Evolutionary conservation across 1,140 invertebrate genomes (phyloP), one percentile per base, ranked within the genome.

Genomic region (Sitophilus oryzae): DNA sequence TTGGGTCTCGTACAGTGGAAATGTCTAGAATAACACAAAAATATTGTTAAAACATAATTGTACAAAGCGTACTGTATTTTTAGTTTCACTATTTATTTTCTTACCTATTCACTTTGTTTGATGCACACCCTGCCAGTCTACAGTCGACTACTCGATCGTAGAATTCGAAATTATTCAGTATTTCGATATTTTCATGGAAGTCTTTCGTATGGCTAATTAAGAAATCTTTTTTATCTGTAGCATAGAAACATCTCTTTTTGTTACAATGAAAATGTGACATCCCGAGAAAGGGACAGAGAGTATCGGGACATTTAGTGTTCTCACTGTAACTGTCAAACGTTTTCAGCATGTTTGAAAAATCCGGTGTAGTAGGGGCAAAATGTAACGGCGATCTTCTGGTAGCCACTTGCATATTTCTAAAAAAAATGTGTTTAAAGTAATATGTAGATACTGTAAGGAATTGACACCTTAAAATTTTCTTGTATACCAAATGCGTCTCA

Each of bases 101-200:
- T 38, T 41, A 54, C 53, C 53, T 44, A 35, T 57, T 57, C 4
- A 53, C 40, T 50, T 58, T 58, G 66, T 69, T 76, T 71, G 72
- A 76, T 23, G 79, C 79, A 70, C 88, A 90, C 35, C 78, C 78
- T 3, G 76, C 66, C 19, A 86, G 69, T 10, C 85, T 76, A 65
- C 89, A 92, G 64, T 91, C 85, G 14, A 89, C 79, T 65, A 80
- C 85, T 38, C 83, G 76, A 61, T 91, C 88, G 72, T 84, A 91
- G 71, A 87, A 90, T 20, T 86, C 81, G 67, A 88, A 92, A 3
- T 86, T 86, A 14, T 88, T 82, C n/a, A 85, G 73, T 56, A 91
- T 89, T 60, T 85, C 84, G 14, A 89, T 81, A 63, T 85, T 89
- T 58, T 85, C 86, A 68, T 92, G 89, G 67, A 91, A 91, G 65